phyloP scores from a whole-genome alignment of 2,797 vertebrate species.

The Somateria mollissima region DNA sequence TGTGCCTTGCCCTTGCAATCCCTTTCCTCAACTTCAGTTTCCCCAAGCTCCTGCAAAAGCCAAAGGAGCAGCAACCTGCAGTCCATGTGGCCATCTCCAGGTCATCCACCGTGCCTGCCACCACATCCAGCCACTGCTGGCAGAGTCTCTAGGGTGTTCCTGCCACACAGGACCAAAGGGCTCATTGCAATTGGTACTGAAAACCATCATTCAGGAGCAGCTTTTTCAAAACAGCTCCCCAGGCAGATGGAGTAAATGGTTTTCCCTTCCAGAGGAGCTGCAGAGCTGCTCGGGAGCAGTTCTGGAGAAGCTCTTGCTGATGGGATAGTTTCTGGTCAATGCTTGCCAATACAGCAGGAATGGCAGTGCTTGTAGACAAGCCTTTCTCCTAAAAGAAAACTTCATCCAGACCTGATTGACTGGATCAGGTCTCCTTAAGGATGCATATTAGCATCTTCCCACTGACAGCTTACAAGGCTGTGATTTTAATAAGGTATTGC shows the following conservation, averaged over 20 bases:
- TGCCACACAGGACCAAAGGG: not conserved
- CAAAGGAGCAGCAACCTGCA: not conserved
- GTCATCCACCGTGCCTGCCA: too few species aligned
- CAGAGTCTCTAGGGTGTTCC: not conserved
- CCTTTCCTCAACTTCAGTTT: not conserved
- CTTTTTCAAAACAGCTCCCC: not conserved
- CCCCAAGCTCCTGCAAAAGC: not conserved
- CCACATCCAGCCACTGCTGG: not conserved
- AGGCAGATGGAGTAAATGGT: rapidly evolving
- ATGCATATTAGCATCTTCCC: not conserved
- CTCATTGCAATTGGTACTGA: not conserved
- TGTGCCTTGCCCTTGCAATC: not conserved
- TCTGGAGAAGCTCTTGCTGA: not conserved
- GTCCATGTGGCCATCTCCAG: not conserved
- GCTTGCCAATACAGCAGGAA: not conserved
- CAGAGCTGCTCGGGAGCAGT: not conserved
- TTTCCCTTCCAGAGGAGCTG: not conserved
- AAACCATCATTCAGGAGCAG: not conserved
- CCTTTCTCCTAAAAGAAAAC: not conserved
- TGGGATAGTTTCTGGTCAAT: not conserved
- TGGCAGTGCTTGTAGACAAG: not conserved
- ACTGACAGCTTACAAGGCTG: conserved; percentile 36
- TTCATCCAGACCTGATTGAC: not conserved
- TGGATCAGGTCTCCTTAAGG: conserved; percentile 15
- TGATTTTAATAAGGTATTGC: conserved; percentile 36